These are phyloP conservation scores for Girardinus metallicus DNA, from an alignment of 2,797 vertebrate species.

Conservation along the genomic window DNA sequence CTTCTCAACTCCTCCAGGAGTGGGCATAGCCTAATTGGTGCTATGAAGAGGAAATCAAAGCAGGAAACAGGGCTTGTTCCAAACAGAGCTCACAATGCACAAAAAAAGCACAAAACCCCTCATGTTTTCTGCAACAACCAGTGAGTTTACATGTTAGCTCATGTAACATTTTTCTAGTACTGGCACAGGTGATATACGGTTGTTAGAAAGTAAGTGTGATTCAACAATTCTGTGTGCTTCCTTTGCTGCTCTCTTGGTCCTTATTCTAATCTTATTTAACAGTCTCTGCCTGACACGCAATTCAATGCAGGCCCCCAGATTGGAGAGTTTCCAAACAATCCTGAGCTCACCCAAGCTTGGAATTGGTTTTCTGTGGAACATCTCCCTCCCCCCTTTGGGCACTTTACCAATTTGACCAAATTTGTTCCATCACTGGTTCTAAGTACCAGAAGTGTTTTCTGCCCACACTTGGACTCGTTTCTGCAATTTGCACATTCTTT, in stretches of 20 bases:
- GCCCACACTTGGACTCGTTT: slow-evolving; percentile 81
- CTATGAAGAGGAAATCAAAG: slow-evolving; percentile 83
- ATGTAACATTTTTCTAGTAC: slow-evolving; percentile 59
- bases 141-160: slow-evolving; percentile 67
- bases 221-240: slow-evolving; percentile 73
- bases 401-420: slow-evolving; percentile 92
- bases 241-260: slow-evolving; percentile 77
- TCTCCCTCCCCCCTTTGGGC: slow-evolving; percentile 89
- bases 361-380: slow-evolving; percentile 91
- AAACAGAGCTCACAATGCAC: slow-evolving; percentile 74
- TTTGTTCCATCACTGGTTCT: slow-evolving; percentile 89
- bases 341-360: slow-evolving; percentile 90
- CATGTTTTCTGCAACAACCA: slow-evolving; percentile 65
- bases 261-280: slow-evolving; percentile 91
- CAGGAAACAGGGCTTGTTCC: slow-evolving; percentile 73
- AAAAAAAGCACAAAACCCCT: slow-evolving; percentile 44
- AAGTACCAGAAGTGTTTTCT: slow-evolving; percentile 88
- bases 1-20: slow-evolving; percentile 79
- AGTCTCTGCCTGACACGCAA: slow-evolving; percentile 85
- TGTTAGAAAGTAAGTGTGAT: slow-evolving; percentile 65
- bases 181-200: slow-evolving; percentile 61
- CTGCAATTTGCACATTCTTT: slow-evolving; percentile 85
- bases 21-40: slow-evolving; percentile 80
- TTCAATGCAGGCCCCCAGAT: slow-evolving; percentile 84
- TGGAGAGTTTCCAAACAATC: slow-evolving; percentile 91